These are phyloP conservation scores for Hemiscyllium ocellatum DNA, from an alignment of 2,113 vertebrate species.

Conservation along the genomic window DNA sequence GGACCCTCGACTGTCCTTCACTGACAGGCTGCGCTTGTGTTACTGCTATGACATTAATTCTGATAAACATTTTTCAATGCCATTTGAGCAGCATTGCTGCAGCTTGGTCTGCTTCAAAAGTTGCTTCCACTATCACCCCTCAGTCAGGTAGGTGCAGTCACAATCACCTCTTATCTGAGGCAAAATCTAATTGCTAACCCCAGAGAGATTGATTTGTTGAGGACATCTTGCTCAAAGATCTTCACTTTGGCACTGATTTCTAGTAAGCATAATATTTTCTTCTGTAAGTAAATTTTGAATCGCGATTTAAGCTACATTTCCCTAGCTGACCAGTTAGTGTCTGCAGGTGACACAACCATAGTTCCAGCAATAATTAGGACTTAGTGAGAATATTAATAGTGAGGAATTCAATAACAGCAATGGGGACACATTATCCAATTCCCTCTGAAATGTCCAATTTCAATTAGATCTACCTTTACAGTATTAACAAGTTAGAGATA, in stretches of 20 bases:
- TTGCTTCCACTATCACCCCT: neutral
- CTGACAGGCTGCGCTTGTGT: neutral
- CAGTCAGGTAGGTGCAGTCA: neutral
- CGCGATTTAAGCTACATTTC: neutral
- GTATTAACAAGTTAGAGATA: neutral
- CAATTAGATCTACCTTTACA: neutral
- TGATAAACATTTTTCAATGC: neutral
- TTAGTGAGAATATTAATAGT: neutral
- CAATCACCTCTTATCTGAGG: neutral
- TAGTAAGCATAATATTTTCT: neutral
- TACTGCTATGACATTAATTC: neutral
- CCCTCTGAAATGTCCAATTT: neutral
- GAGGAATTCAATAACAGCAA: neutral
- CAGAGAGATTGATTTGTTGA: neutral
- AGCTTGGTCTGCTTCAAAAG: too few species aligned
- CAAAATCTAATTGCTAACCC: neutral
- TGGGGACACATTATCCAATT: neutral
- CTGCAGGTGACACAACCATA: neutral
- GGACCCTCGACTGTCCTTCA: neutral
- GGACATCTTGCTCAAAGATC: neutral
- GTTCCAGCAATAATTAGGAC: neutral
- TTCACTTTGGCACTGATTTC: neutral
- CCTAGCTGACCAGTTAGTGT: neutral
- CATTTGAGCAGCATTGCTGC: neutral
- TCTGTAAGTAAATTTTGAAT: neutral